These are phyloP conservation scores for Drosophila arizonae DNA, from an alignment of 1,140 invertebrate species.

Conservation along the genomic window DNA sequence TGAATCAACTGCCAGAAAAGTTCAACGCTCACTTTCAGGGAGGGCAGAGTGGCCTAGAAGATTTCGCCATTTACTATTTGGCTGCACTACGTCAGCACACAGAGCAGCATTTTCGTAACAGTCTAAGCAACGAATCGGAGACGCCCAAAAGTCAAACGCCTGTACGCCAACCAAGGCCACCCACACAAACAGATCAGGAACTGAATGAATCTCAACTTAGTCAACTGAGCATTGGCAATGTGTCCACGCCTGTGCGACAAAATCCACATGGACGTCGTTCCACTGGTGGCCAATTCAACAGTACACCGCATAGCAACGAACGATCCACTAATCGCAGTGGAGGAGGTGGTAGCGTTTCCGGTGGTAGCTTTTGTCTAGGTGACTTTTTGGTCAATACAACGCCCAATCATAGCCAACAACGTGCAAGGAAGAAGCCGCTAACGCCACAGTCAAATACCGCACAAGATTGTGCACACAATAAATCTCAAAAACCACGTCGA, in stretches of 20 bases:
- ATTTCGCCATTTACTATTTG: slow-evolving; percentile 74
- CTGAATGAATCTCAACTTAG: slow-evolving; percentile 35
- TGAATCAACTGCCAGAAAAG: slow-evolving; percentile 34
- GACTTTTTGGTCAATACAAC: slow-evolving; percentile 65
- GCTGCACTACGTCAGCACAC: slow-evolving; percentile 69
- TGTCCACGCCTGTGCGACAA: slow-evolving; percentile 21
- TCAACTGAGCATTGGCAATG: slow-evolving; percentile 26
- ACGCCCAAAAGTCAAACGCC: slow-evolving; percentile 63
- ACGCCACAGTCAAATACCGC: slow-evolving; percentile 44
- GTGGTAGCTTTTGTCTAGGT: slow-evolving; percentile 64
- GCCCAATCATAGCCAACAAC: slow-evolving; percentile 53
- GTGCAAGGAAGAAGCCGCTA: slow-evolving; percentile 57
- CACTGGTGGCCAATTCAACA: slow-evolving; percentile 32
- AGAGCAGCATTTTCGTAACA: slow-evolving; percentile 52
- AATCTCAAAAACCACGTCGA: slow-evolving; percentile 62
- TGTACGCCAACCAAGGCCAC: slow-evolving; percentile 24
- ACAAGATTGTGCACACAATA: slow-evolving; percentile 2
- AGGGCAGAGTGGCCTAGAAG: slow-evolving; percentile 45
- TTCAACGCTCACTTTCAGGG: slow-evolving; percentile 43
- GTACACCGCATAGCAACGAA: slow-evolving; percentile 57
- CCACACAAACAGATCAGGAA: slow-evolving; percentile 5
- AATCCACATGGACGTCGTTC: slow-evolving; percentile 45
- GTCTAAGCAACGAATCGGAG: slow-evolving; percentile 38
- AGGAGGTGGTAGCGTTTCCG: background rate
- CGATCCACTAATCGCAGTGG: slow-evolving; percentile 30